phyloP scores from a whole-genome alignment of 2,797 vertebrate species.

The Bryconaethiops microstoma region DNA sequence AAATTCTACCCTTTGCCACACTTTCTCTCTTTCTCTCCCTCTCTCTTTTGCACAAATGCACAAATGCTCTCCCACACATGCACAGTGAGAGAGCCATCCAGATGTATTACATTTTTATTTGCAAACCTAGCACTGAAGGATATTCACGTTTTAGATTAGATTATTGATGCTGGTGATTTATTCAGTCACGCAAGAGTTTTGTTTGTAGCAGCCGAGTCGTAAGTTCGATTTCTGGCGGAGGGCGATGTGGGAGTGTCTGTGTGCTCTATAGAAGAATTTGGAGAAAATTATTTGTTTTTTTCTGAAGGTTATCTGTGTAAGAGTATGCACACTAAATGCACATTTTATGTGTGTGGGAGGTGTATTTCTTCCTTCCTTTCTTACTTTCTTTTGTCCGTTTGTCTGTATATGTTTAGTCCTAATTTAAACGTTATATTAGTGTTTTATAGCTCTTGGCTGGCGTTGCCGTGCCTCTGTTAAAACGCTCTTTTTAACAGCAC shows the following conservation, averaged over 20 bases:
- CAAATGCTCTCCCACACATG: constrained; percentile 7
- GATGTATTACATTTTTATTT: constrained; percentile 17
- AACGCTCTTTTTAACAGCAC: constrained; percentile 18
- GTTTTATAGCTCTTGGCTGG: constrained; percentile 41
- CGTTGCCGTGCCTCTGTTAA: constrained; percentile 35
- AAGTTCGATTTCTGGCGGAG: background rate
- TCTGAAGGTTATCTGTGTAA: background rate
- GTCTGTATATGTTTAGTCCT: constrained; percentile 15
- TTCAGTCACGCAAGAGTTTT: constrained; percentile 1
- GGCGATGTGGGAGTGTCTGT: background rate
- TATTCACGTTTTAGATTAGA: background rate
- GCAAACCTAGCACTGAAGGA: background rate
- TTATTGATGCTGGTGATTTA: background rate
- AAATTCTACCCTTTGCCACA: background rate
- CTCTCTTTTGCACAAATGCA: constrained; percentile 1
- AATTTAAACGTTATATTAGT: constrained; percentile 12
- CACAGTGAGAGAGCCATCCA: constrained; percentile 15
- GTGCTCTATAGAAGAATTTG: background rate
- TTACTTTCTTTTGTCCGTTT: background rate
- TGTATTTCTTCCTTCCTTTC: background rate
- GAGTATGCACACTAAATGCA: background rate
- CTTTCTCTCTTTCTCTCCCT: background rate
- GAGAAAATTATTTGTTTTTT: background rate
- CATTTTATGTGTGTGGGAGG: background rate
- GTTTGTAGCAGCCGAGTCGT: background rate